A percentile compares a stretch with the other conserved stretches of the same genome.
phyloP scores from a whole-genome alignment of 2,113 vertebrate species.

The Erinaceus europaeus region DNA sequence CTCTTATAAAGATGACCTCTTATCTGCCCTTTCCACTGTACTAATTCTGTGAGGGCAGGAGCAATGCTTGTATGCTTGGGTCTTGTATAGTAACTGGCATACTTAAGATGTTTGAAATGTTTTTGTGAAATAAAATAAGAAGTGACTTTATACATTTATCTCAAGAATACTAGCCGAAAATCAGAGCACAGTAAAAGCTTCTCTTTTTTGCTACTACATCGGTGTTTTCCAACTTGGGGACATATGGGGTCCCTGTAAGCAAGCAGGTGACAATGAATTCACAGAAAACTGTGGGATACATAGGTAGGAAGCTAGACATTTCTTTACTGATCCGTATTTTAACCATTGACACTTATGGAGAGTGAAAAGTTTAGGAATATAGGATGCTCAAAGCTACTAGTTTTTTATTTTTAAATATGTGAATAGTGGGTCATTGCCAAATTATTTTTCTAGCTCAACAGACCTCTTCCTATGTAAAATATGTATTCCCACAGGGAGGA shows the following conservation, averaged over 20 bases:
- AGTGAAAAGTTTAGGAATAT: not conserved
- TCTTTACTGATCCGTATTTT: not conserved
- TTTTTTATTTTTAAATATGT: not conserved
- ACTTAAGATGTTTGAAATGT: not conserved
- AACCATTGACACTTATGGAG: not conserved
- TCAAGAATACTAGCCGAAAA: not conserved
- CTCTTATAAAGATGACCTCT: not conserved
- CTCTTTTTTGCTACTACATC: not conserved
- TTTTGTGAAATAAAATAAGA: not conserved
- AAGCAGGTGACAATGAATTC: not conserved
- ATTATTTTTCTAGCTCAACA: not conserved
- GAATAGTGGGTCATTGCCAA: not conserved
- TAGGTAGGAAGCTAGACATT: not conserved
- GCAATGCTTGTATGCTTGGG: not conserved
- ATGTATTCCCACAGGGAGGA: not conserved
- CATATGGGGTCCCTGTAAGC: not conserved
- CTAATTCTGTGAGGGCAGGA: not conserved
- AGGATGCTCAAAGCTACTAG: not conserved
- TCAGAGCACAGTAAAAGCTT: not conserved
- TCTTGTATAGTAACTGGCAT: not conserved
- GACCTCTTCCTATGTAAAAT: not conserved
- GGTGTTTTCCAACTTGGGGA: not conserved
- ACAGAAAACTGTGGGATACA: not conserved
- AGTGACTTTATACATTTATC: not conserved
- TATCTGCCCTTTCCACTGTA: not conserved